phyloP scores from a whole-genome alignment of 1,140 invertebrate genomes.

The Lepidotrigona ventralis region DNA sequence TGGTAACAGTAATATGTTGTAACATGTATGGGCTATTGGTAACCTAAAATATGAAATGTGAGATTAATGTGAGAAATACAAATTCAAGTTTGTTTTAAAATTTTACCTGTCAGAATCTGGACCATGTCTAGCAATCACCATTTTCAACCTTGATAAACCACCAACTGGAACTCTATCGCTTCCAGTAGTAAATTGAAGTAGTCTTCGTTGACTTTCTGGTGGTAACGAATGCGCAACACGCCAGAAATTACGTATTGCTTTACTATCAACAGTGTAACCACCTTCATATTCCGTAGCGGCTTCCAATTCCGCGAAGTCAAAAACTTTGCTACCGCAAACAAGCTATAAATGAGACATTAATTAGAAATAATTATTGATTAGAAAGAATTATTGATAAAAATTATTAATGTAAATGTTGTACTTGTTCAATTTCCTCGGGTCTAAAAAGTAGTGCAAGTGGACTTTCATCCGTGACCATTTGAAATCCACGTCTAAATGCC shows the following conservation, averaged over 20 bases:
- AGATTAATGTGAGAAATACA: neutral
- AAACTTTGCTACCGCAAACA: constrained; percentile 92
- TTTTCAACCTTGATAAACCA: constrained; percentile 93
- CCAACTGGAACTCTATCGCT: constrained; percentile 96
- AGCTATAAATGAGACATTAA: constrained; percentile 72
- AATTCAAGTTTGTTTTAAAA: neutral
- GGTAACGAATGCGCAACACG: constrained; percentile 93
- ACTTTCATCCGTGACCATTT: constrained; percentile 90
- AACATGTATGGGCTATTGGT: constrained; percentile 96
- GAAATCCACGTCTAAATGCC: constrained; percentile 94
- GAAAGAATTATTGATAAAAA: too few relatives aligned
- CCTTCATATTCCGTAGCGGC: constrained; percentile 96
- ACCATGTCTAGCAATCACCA: constrained; percentile 89
- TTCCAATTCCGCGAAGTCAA: constrained; percentile 94
- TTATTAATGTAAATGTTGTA: constrained; percentile 26
- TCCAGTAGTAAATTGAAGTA: constrained; percentile 95
- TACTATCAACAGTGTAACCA: constrained; percentile 91
- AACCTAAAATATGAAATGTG: constrained; percentile 78
- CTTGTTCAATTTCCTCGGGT: constrained; percentile 94
- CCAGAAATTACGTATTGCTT: constrained; percentile 96
- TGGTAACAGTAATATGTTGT: constrained; percentile 96
- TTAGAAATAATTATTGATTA: neutral
- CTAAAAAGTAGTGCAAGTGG: constrained; percentile 92
- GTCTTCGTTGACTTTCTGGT: constrained; percentile 92
- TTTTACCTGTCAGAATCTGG: constrained; percentile 86